Base-by-base conservation (phyloP, 2,888 invertebrate genomes). In the Pharmacophagus antenor region DNA sequence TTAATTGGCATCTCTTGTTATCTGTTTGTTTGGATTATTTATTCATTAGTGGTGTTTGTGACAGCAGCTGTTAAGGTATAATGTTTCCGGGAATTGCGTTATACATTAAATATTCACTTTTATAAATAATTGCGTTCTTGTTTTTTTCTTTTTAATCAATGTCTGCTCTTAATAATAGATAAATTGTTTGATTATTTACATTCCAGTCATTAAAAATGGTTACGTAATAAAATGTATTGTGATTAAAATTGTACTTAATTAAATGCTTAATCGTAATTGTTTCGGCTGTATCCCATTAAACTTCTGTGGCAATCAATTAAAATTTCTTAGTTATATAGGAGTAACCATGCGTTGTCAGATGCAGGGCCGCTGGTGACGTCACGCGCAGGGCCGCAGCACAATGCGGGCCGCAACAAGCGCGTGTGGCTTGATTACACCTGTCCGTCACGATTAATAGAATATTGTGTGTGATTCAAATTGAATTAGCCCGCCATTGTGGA, bases 1-100 rank as follows among this genome's bases (percentile, higher is more conserved):
- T 89, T 89, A 90, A 90, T 89, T 89, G 89, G 88, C 88, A 88
- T 90, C 88, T 90, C 88, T 88, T 89, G 89, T 90, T 89, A 89
- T 89, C 87, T 89, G 88, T 88, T 87, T 87, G 84, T 86, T 85
- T 82, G 84, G 85, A 85, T 88, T 89, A 89, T 89, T 89, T 88
- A 89, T 87, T 89, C 85, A 89, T 88, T 89, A 89, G 85, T 79
- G 79, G 81, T 84, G 83, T 85, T 86, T 84, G 85, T 87, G 85
- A 84, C 83, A 83, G 83, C 79, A 73, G 79, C 79, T 80, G 79
- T 73, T 76, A 76, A 80, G 76, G 76, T 72, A 73, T 77, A 74
- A 69, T 71, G 68, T 76, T 75, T 72, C 71, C 68, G 65, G 62
- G 67, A 65, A 72, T 70, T 70, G 70, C 70, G 67, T 71, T 72